Base-by-base conservation (phyloP, 1,140 invertebrate genomes). In the Piezodorus guildinii region DNA sequence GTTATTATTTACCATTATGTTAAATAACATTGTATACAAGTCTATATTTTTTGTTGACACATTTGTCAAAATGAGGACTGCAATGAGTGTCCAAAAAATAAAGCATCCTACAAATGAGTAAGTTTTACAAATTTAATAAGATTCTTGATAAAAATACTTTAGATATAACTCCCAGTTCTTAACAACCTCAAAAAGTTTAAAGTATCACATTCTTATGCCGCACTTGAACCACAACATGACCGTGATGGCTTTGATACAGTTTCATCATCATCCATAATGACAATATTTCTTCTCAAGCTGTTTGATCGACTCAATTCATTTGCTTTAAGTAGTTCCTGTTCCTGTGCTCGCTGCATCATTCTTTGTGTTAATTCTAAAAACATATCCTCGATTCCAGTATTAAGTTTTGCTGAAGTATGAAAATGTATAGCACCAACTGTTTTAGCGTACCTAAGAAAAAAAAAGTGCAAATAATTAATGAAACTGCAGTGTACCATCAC, bases 341-440 rank as follows among this genome's bases (percentile, higher is more conserved):
- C 74, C 63, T 78, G 77, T 15, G 76, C 77, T 64, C 76, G 75
- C 30, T 77, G 73, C 54, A 85, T 78, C 84, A 86, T 86, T 54
- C 80, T 73, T 60, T 84, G 83, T 19, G 88, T 88, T 56, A 98
- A 75, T 68, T 92, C 85, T 49, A 95, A 73, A 75, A 98, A 98
- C 72, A 98, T 78, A 68, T 97, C 93, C 72, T 96, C 89, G 21
- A 98, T 90, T 27, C 91, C 90, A 74, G 87, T 81, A 74, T 97
- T 97, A 23, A 87, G 74, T 77, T 98, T 98, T 0, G 96, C 96
- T 25, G 96, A 98, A 16, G 94, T 96, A 69, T 94, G 86, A 77
- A 87, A 92, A 77, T 98, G 95, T 66, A 84, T 83, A n/a, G 96
- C 96, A 46, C 91, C 92, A 12, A 98, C 95, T 70, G 89, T 88